phyloP scores from a whole-genome alignment of 2,888 invertebrate genomes.

The Tipula helvola region DNA sequence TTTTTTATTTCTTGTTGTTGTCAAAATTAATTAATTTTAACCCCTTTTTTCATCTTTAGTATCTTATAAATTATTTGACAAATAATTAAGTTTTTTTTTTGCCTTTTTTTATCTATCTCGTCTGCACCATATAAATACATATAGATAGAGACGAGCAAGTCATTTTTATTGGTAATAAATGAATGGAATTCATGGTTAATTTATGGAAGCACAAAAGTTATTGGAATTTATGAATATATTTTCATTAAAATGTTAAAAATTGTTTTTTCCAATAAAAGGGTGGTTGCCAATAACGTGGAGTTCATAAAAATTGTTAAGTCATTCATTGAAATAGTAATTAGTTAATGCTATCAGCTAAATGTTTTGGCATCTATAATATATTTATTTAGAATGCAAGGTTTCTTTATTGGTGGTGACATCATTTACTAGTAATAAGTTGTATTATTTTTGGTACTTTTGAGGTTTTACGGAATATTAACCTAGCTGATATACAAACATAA shows the following conservation, averaged over 20 bases:
- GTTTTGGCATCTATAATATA: too few species aligned
- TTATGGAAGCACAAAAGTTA: not conserved
- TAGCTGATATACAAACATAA: too few species aligned
- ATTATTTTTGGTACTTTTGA: too few species aligned
- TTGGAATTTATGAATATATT: not conserved
- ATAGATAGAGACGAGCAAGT: not conserved
- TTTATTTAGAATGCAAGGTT: too few species aligned
- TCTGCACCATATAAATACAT: not conserved
- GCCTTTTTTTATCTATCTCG: not conserved
- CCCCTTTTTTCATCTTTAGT: not conserved
- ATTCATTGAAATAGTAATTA: not conserved
- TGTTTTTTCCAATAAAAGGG: not conserved
- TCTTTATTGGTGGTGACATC: too few species aligned
- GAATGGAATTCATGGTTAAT: not conserved
- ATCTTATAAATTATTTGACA: not conserved
- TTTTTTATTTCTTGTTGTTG: not conserved
- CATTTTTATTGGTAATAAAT: not conserved
- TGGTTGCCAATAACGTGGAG: not conserved
- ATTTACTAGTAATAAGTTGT: too few species aligned
- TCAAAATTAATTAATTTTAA: not conserved
- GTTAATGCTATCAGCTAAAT: not conserved
- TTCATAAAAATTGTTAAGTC: not conserved
- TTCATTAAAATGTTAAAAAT: not conserved
- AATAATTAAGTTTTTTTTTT: slow-evolving; percentile 4
- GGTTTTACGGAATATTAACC: too few species aligned